Conservation (phyloP, 2,888 invertebrate species). For the Zygaena filipendulae region DNA sequence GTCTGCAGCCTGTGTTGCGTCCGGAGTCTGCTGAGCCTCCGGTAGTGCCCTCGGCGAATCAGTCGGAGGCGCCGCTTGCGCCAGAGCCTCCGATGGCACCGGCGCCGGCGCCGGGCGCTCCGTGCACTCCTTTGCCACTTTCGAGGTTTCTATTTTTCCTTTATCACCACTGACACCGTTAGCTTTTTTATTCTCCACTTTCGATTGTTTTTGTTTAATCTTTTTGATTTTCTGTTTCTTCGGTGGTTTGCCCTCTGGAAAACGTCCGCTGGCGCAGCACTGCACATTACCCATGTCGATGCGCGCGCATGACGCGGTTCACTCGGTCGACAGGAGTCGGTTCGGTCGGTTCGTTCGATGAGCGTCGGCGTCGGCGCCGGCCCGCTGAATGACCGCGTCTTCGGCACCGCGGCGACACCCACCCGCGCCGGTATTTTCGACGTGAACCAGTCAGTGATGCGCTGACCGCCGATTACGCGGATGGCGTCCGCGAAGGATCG, state of each 20-base stretch:
- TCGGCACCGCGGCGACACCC: slow-evolving; percentile 48
- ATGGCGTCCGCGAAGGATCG: slow-evolving; percentile 64
- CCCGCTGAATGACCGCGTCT: slow-evolving; percentile 54
- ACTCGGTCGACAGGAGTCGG: slow-evolving; percentile 53
- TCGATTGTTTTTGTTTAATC: slow-evolving; percentile 21
- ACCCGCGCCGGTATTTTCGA: slow-evolving; percentile 57
- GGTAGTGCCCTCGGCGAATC: slow-evolving; percentile 22
- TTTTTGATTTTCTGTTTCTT: slow-evolving; percentile 47
- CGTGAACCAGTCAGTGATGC: slow-evolving; percentile 47
- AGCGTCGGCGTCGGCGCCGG: slow-evolving; percentile 66
- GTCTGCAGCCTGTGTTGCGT: slow-evolving; percentile 18
- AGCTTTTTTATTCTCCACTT: slow-evolving; percentile 33
- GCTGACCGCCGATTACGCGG: slow-evolving; percentile 64
- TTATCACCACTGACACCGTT: slow-evolving; percentile 48
- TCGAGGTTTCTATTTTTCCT: slow-evolving; percentile 36
- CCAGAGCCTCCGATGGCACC: slow-evolving; percentile 25
- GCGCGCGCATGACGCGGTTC: slow-evolving; percentile 60
- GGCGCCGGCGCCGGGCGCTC: slow-evolving; percentile 40
- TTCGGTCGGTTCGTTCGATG: slow-evolving; percentile 63
- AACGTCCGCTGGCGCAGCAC: slow-evolving; percentile 64
- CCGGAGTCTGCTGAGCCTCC: slow-evolving; percentile 20
- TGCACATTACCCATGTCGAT: slow-evolving; percentile 66
- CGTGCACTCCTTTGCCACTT: slow-evolving; percentile 48
- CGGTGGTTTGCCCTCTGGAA: slow-evolving; percentile 43
- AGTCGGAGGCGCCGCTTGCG: slow-evolving; percentile 26